Percentiles rank a stretch among this genome's conserved stretches.
Conservation (phyloP, 2,113 vertebrate genomes). For the Poecilia latipinna region DNA sequence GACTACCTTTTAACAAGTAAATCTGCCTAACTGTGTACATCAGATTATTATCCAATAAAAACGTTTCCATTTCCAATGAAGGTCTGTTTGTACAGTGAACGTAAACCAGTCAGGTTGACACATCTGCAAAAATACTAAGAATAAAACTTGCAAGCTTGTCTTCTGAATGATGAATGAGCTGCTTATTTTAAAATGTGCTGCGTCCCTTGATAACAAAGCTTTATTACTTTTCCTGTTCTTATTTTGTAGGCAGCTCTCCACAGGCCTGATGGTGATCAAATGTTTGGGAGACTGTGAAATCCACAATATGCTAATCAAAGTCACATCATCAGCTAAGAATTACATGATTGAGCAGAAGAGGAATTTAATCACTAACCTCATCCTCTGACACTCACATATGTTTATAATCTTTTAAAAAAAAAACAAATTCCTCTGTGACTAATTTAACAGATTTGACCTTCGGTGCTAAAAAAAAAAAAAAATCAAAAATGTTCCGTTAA, state of each 20-base stretch:
- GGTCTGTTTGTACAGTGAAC: not conserved
- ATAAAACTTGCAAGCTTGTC: not conserved
- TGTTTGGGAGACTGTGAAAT: not conserved
- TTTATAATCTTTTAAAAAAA: constrained; percentile 18
- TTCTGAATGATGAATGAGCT: constrained; percentile 41
- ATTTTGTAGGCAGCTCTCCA: constrained; percentile 11
- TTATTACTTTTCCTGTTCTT: constrained; percentile 32
- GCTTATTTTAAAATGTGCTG: not conserved
- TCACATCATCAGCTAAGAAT: constrained; percentile 17
- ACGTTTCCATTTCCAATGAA: not conserved
- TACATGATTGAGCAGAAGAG: constrained; percentile 20
- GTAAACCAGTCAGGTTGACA: constrained; percentile 4
- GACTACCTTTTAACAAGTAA: not conserved
- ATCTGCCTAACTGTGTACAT: not conserved
- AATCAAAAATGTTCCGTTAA: not conserved
- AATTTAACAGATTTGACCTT: not conserved
- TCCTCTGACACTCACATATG: constrained; percentile 34
- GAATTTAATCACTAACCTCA: constrained; percentile 39
- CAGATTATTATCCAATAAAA: not conserved
- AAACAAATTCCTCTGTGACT: not conserved
- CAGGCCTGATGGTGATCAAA: constrained; percentile 31
- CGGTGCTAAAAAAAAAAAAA: not conserved
- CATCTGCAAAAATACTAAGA: not conserved
- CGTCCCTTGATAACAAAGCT: constrained; percentile 20
- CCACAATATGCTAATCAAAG: constrained; percentile 18